Evolutionary conservation across 2,797 vertebrate species (phyloP), one percentile per base, ranked within the genome.

Genomic region (Propithecus deckenii): DNA sequence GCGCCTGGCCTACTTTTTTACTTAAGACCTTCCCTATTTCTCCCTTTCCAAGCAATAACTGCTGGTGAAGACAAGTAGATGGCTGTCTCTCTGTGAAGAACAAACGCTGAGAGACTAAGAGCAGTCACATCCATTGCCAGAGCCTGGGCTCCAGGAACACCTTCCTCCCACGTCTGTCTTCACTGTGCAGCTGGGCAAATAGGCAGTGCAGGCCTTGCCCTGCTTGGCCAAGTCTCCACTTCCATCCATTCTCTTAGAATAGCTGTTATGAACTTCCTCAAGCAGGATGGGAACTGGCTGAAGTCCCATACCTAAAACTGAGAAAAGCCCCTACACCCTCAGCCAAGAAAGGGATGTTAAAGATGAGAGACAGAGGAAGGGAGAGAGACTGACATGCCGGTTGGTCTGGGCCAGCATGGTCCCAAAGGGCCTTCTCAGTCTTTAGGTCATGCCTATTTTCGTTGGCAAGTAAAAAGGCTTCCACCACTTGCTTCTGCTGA

Each of bases 241-340:
- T 65, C 69, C 52, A 75, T 52, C 88, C 59, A 22, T 69, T 76
- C 89, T 81, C 50, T 71, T 48, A 81, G 46, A 78, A 78, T 20
- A 67, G 79, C 48, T 92, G 25, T 69, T 83, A 72, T 0, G 20
- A 83, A 83, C 86, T 89, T 92, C 75, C 69, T 86, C 35, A 80
- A 46, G 75, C 32, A 75, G 79, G 67, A 61, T 43, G 71, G 75
- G 69, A 94, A 78, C 11, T 90, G 89, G 86, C 86, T 32, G 55
- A 72, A 80, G 28, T 89, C 35, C 89, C 61, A 57, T 63, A 61
- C 30, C 59, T 86, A 72, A 65, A 89, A 89, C 59, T 65, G 69
- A 96, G 89, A 90, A 97, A 92, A 86, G 81, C 63, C 81, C 89
- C 63, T 84, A 93, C 0, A 86, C 52, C 55, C 50, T 83, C 23